Evolutionary conservation across 1,140 invertebrate species (phyloP), one percentile per base, ranked within the genome.

Genomic region (Pteromalus puparum): DNA sequence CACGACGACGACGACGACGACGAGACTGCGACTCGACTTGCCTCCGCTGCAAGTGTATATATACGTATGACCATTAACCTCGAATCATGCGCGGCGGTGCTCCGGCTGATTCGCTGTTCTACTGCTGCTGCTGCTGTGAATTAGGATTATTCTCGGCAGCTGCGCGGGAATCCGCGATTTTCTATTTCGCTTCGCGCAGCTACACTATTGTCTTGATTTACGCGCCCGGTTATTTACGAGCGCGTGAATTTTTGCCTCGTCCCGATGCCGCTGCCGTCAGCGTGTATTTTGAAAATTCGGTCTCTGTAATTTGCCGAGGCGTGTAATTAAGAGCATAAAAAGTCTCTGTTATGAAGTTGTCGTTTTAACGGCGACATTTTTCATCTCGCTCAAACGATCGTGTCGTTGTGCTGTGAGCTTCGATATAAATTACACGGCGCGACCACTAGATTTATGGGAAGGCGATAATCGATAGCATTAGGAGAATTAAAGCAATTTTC

Each of bases 51-150:
- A 85, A 86, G 85, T 53, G 81, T 78, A 83, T 87, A 79, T 79
- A 84, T 84, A 85, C 86, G 75, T 83, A 84, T 86, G 81, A 87
- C 87, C 86, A 88, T 87, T 88, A 87, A 87, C 88, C 85, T 87
- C 85, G 85, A 87, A 89, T 87, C 85, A 48, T 46, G 30, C 34
- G 75, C 75, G n/a, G 61, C 75, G n/a, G 61, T 46, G 21, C 68
- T 61, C 1, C 5, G 18, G 42, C 26, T 68, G 68, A 81, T 81
- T 78, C 42, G 46, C n/a, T 21, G 48, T 9, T 48, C 34, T 34
- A 5, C 38, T 42, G 42, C 38, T 24, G 48, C 48, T 53, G 48
- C 48, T 53, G 48, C 18, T 21, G 7, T 7, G 38, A 74, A 82
- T 74, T 28, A 30, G 80, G 75, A 77, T 77, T 77, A 77, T 77